Percentiles rank a stretch among this genome's conserved stretches.
phyloP scores from a whole-genome alignment of 2,113 vertebrate genomes.

The Leptodactylus fuscus region DNA sequence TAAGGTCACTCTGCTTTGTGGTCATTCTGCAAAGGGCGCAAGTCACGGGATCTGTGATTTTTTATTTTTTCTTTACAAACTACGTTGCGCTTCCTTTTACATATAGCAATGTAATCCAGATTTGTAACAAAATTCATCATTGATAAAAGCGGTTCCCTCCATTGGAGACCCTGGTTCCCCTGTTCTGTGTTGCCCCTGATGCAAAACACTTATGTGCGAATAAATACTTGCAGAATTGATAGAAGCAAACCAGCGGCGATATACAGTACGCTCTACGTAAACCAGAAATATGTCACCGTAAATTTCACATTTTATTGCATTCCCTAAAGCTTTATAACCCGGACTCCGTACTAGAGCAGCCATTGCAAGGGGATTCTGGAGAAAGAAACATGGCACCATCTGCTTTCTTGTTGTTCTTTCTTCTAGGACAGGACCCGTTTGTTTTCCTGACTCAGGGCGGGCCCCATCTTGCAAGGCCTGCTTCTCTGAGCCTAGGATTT shows the following conservation, averaged over 20 bases:
- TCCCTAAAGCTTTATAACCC: background rate
- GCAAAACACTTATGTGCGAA: too few relatives aligned
- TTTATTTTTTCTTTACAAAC: too few relatives aligned
- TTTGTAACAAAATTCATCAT: too few relatives aligned
- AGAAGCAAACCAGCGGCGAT: too few relatives aligned
- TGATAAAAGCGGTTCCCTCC: too few relatives aligned
- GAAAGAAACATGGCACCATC: slow-evolving; percentile 27
- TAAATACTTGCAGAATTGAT: too few relatives aligned
- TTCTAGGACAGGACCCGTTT: slow-evolving; percentile 35
- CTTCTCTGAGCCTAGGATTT: slow-evolving; percentile 12
- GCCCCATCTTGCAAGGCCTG: slow-evolving; percentile 16
- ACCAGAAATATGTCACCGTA: too few relatives aligned
- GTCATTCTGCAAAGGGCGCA: background rate
- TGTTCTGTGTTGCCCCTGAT: too few relatives aligned
- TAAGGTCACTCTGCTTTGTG: background rate
- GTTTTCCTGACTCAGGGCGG: slow-evolving; percentile 41
- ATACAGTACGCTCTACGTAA: too few relatives aligned
- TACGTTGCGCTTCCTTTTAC: background rate
- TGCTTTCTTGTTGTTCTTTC: slow-evolving; percentile 45
- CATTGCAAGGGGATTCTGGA: slow-evolving; percentile 6
- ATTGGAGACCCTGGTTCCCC: too few relatives aligned
- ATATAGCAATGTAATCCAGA: background rate
- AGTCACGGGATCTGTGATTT: background rate
- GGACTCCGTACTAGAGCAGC: background rate
- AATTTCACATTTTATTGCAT: too few relatives aligned